These are phyloP conservation scores for Microcebus lehilahytsara DNA, from an alignment of 2,113 vertebrate genomes.

Conservation along the genomic window DNA sequence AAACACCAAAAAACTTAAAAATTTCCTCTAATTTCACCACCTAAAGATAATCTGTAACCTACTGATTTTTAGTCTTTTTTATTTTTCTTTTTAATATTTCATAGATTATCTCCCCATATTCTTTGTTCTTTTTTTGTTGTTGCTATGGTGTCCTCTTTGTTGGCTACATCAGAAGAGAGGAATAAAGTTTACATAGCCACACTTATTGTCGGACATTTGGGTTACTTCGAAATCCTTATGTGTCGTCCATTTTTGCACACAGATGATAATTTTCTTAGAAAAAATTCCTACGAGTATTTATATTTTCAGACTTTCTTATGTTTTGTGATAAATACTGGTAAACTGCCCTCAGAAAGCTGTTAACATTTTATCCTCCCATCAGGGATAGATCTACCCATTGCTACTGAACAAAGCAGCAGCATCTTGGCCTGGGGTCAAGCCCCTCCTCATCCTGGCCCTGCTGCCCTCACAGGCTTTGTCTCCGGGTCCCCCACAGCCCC, in stretches of 20 bases:
- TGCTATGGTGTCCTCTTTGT: neutral
- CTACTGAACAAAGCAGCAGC: neutral
- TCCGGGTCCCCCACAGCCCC: neutral
- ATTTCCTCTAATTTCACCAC: neutral
- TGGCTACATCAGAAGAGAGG: neutral
- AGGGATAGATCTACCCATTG: neutral
- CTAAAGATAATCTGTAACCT: neutral
- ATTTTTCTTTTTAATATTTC: neutral
- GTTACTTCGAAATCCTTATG: neutral
- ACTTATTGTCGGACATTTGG: neutral
- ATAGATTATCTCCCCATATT: neutral
- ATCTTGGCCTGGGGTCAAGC: neutral
- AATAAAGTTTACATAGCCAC: neutral
- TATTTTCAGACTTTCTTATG: conserved; percentile 4
- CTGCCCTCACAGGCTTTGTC: neutral
- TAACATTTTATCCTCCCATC: neutral
- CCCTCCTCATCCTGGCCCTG: neutral
- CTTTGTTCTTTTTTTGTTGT: neutral
- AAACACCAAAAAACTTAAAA: neutral
- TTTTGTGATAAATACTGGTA: conserved; percentile 16
- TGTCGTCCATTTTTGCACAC: conserved; percentile 1
- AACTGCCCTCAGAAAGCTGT: neutral
- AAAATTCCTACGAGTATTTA: neutral
- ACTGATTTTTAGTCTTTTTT: neutral
- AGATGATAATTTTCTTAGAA: neutral